These are phyloP conservation scores for Trichogramma pretiosum DNA, from an alignment of 1,140 invertebrate species.

Conservation along the genomic window DNA sequence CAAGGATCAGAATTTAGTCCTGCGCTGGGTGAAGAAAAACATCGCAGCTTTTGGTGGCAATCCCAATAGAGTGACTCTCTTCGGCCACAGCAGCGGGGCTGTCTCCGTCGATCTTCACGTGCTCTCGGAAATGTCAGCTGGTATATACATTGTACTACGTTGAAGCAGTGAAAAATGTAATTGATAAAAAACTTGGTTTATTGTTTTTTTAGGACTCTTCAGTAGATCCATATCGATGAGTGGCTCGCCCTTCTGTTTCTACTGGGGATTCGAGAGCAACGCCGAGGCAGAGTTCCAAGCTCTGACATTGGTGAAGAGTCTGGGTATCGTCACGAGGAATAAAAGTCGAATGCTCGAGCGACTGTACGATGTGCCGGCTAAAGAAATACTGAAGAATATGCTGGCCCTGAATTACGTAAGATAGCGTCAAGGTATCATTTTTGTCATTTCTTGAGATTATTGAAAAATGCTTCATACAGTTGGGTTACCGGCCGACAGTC, in stretches of 20 bases:
- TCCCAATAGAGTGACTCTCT: conserved; percentile 43
- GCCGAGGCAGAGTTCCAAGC: conserved; percentile 48
- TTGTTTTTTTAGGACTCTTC: conserved; percentile 48
- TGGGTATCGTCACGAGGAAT: conserved; percentile 29
- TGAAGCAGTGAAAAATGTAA: neutral
- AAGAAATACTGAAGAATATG: conserved; percentile 21
- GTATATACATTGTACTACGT: conserved; percentile 11
- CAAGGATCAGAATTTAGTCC: conserved; percentile 50
- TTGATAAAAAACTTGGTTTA: neutral
- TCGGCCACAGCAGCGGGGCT: conserved; percentile 46
- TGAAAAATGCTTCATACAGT: conserved; percentile 29
- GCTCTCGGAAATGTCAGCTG: conserved; percentile 40
- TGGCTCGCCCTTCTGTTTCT: conserved; percentile 55
- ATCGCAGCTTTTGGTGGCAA: conserved; percentile 52
- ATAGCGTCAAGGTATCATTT: neutral
- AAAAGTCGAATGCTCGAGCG: conserved; percentile 45
- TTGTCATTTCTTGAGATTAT: neutral
- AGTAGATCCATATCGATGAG: conserved; percentile 55
- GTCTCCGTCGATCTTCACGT: conserved; percentile 41
- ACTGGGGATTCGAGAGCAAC: conserved; percentile 50
- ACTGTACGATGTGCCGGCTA: conserved; percentile 21
- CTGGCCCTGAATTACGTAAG: no score
- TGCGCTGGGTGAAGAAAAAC: conserved; percentile 55
- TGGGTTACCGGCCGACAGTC: conserved; percentile 38
- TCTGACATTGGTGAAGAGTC: conserved; percentile 43